These are phyloP conservation scores for Nemapogon koenigi DNA, from an alignment of 2,888 invertebrate genomes.

Conservation along the genomic window DNA sequence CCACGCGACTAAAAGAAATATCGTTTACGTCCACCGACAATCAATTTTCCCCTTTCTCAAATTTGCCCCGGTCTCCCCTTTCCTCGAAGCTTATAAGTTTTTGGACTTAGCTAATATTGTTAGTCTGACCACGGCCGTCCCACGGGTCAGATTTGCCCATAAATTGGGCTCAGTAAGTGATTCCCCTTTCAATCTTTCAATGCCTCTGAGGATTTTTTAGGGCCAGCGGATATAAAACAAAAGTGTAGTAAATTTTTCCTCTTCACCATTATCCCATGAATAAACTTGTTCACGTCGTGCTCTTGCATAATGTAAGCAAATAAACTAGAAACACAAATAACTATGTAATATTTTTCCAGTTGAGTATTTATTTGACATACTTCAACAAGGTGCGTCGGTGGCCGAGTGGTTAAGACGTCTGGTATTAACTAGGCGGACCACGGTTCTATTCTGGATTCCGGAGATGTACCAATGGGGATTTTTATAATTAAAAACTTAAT, in stretches of 20 bases:
- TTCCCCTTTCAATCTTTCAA: conserved; percentile 62
- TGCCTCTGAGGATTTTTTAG: conserved; percentile 46
- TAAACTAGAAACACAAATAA: too few relatives aligned
- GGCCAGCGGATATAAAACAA: conserved; percentile 5
- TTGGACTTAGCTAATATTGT: conserved; percentile 50
- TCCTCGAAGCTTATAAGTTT: conserved; percentile 40
- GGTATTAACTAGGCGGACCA: too few relatives aligned
- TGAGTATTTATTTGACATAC: too few relatives aligned
- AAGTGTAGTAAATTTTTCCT: conserved; percentile 7
- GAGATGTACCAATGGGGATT: too few relatives aligned
- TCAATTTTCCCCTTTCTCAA: conserved; percentile 16
- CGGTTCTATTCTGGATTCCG: too few relatives aligned
- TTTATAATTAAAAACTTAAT: too few relatives aligned
- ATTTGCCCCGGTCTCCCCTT: conserved; percentile 9
- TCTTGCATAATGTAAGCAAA: too few relatives aligned
- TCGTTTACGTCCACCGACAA: conserved; percentile 13
- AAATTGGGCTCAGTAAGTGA: conserved; percentile 58
- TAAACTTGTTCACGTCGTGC: too few relatives aligned
- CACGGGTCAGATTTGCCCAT: conserved; percentile 55
- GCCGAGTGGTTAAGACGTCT: too few relatives aligned
- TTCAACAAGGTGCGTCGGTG: too few relatives aligned
- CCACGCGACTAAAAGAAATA: conserved; percentile 10
- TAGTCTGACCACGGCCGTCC: conserved; percentile 55
- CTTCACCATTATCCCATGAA: conserved; percentile 3
- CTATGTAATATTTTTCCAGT: too few relatives aligned